phyloP scores from a whole-genome alignment of 2,797 vertebrate genomes.

The Onychomys torridus region DNA sequence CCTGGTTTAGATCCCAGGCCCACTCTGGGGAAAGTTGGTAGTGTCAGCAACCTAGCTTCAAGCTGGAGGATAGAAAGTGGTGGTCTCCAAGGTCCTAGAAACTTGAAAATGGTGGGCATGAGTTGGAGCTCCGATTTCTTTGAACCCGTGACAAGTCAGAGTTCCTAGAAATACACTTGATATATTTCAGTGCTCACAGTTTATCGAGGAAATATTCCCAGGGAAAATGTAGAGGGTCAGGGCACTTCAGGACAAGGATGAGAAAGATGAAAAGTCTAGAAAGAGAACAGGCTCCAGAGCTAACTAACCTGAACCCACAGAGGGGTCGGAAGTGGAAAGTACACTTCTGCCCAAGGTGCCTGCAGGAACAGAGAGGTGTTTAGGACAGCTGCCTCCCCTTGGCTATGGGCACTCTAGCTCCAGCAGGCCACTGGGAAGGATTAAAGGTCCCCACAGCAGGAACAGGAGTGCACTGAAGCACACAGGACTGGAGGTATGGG shows the following conservation, averaged over 20 bases:
- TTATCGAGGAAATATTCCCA: not conserved
- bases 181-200: not conserved
- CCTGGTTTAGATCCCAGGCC: not conserved
- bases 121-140: not conserved
- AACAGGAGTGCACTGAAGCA: not conserved
- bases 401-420: not conserved
- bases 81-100: not conserved
- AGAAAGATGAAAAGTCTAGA: not conserved
- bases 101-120: not conserved
- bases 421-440: not conserved
- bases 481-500: not conserved
- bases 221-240: not conserved
- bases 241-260: not conserved
- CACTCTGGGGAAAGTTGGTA: not conserved
- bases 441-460: fast-evolving
- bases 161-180: not conserved
- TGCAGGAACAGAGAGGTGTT: not conserved
- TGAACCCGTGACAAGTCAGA: not conserved
- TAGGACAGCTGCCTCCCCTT: not conserved
- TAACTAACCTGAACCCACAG: not conserved
- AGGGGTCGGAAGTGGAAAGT: not conserved
- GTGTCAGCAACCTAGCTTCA: not conserved
- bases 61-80: not conserved
- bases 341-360: not conserved
- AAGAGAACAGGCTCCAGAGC: not conserved